phyloP scores from a whole-genome alignment of 2,888 invertebrate genomes.

The Hoplodrina ambigua region DNA sequence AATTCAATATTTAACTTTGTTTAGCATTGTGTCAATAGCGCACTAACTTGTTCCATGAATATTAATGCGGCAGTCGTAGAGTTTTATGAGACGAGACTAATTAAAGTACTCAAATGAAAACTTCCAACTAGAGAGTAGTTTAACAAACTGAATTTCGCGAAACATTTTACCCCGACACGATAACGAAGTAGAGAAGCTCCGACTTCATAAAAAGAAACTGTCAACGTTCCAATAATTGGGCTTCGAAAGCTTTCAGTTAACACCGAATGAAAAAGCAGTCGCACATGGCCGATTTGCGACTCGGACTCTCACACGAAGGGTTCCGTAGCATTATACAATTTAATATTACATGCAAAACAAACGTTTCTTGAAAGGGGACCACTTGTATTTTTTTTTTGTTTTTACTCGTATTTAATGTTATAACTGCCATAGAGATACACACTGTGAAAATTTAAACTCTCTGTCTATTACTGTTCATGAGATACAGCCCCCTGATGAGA shows the following conservation, averaged over 20 bases:
- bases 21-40: slow-evolving; percentile 21
- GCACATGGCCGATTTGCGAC: too few species aligned
- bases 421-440: too few species aligned
- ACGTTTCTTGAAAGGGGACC: too few species aligned
- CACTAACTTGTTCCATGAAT: slow-evolving; percentile 26
- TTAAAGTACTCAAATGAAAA: slow-evolving; percentile 2
- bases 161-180: slow-evolving; percentile 4
- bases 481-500: too few species aligned
- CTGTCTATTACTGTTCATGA: too few species aligned
- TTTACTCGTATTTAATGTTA: too few species aligned
- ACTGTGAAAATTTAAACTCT: too few species aligned
- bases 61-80: neutral
- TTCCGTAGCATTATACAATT: too few species aligned
- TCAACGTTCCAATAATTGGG: slow-evolving; percentile 28
- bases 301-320: too few species aligned
- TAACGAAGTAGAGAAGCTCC: neutral
- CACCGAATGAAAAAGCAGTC: slow-evolving; percentile 18
- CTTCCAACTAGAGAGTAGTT: neutral
- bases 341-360: too few species aligned
- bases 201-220: slow-evolving; percentile 18
- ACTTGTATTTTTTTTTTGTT: too few species aligned
- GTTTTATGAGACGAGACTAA: slow-evolving; percentile 15
- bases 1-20: slow-evolving; percentile 41
- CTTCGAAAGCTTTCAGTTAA: slow-evolving; percentile 22
- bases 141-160: slow-evolving; percentile 5